These are phyloP conservation scores for Amblyornis subalaris DNA, from an alignment of 2,113 vertebrate species.

Conservation along the genomic window DNA sequence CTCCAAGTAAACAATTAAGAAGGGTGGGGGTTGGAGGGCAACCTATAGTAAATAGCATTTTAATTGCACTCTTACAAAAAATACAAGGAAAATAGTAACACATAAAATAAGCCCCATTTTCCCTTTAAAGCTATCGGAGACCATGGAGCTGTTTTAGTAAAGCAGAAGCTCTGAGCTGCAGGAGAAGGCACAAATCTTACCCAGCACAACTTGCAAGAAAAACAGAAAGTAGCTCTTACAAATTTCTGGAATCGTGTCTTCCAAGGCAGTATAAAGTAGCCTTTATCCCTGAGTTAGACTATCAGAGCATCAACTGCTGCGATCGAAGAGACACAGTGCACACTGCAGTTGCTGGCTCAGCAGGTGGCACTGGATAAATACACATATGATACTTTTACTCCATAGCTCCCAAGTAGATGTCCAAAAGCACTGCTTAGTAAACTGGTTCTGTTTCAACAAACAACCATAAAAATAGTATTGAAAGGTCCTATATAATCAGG, in stretches of 20 bases:
- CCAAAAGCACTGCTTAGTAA: neutral
- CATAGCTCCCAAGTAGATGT: neutral
- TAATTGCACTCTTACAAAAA: neutral
- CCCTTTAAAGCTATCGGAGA: neutral
- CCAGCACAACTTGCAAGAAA: neutral
- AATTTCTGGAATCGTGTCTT: neutral
- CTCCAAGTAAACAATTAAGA: slow-evolving; percentile 48
- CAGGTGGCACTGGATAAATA: slow-evolving; percentile 50
- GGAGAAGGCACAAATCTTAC: neutral
- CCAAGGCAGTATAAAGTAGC: neutral
- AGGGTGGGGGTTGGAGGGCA: neutral
- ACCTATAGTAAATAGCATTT: slow-evolving; percentile 39
- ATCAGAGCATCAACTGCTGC: neutral
- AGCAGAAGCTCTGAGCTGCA: neutral
- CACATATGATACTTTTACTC: neutral
- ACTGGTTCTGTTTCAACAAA: neutral
- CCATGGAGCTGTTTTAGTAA: neutral
- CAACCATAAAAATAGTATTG: neutral
- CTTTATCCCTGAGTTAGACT: neutral
- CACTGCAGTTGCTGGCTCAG: slow-evolving; percentile 34
- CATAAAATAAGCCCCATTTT: neutral
- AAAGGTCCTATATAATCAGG: neutral
- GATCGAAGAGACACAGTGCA: neutral
- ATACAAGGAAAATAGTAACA: neutral
- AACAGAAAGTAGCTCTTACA: neutral